Evolutionary conservation across 2,888 invertebrate species (phyloP).

Genomic region (Troilus luridus): DNA sequence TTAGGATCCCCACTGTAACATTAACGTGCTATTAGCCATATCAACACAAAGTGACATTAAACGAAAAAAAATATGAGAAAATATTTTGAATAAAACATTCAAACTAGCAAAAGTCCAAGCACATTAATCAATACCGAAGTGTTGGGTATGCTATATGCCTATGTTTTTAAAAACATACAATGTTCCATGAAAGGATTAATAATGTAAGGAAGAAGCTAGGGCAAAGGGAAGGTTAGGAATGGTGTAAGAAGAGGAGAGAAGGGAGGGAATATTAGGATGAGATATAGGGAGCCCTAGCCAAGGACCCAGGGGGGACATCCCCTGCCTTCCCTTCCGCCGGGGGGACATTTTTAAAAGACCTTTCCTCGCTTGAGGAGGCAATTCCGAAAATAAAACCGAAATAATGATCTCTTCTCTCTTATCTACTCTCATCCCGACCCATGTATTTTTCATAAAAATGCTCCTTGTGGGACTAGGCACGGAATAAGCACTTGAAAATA

Average conservation of each 20-base stretch:
- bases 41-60: no score
- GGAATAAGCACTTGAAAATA: not conserved
- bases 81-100: no score
- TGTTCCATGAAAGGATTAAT: not conserved
- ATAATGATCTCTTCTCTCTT: constrained; percentile 19
- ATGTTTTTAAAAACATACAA: not conserved
- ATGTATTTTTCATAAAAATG: not conserved
- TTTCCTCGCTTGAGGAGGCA: constrained; percentile 19
- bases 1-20: no score
- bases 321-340: not conserved
- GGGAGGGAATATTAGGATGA: constrained; percentile 15
- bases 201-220: not conserved
- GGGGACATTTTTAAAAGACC: constrained; percentile 29
- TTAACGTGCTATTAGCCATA: no score
- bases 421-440: not conserved
- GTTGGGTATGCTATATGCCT: not conserved
- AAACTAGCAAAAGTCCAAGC: no score
- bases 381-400: constrained; percentile 36
- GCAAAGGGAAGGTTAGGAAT: not conserved
- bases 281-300: not conserved
- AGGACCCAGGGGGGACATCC: not conserved
- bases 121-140: not conserved
- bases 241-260: not conserved
- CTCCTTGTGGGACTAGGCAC: not conserved
- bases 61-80: no score